Percentiles rank a stretch among this genome's conserved stretches.
phyloP scores from a whole-genome alignment of 2,113 vertebrate genomes.

The Apeltes quadracus region DNA sequence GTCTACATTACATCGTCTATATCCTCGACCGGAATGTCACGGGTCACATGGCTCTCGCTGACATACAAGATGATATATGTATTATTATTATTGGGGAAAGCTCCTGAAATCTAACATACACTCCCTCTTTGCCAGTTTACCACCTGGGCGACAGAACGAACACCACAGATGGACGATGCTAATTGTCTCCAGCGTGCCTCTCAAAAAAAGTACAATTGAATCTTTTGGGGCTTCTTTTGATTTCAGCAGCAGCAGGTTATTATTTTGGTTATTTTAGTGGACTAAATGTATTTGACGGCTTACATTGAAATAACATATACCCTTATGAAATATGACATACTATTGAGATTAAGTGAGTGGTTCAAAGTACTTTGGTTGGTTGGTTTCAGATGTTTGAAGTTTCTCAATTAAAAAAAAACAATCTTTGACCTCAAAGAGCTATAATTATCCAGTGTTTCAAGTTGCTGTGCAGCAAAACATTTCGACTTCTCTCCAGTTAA shows the following conservation, averaged over 20 bases:
- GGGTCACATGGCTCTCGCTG: constrained; percentile 54
- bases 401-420: no score
- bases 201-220: no score
- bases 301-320: neutral
- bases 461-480: neutral
- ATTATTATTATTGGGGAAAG: constrained; percentile 42
- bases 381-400: neutral
- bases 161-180: neutral
- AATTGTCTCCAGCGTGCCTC: constrained; percentile 22
- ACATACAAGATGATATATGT: constrained; percentile 67
- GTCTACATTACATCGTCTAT: constrained; percentile 64
- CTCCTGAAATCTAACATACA: constrained; percentile 50
- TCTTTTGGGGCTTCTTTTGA: no score
- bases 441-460: neutral
- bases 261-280: neutral
- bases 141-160: constrained; percentile 17
- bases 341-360: neutral
- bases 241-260: neutral
- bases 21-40: constrained; percentile 63
- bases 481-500: neutral
- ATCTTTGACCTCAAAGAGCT: neutral
- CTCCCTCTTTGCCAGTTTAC: constrained; percentile 23
- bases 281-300: neutral
- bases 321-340: neutral
- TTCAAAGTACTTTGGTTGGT: neutral